Evolutionary conservation across 1,140 invertebrate genomes (phyloP), one percentile per base, ranked within the genome.

Genomic region (Pachyrhynchus sulphureomaculatus): DNA sequence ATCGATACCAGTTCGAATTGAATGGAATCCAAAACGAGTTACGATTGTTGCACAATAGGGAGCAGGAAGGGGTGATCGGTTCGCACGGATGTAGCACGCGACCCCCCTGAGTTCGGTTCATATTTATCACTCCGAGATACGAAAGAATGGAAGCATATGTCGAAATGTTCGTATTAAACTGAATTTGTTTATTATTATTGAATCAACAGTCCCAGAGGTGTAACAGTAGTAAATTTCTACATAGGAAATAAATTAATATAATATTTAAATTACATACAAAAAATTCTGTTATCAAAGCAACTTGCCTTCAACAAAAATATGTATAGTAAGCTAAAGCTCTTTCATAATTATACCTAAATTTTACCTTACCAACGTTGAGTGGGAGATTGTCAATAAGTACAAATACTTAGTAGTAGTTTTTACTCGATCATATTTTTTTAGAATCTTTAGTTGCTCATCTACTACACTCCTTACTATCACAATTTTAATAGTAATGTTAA

Each of bases 61-160:
- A 23, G 39, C 48, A 51, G 55, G 41, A 65, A 60, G 63, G 63
- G 58, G 56, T 52, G 52, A 56, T 44, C 33, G 52, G 42, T 62
- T 62, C 59, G 51, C 59, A 62, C 59, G 59, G 59, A 62, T 62
- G 59, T 62, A 62, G 52, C 59, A 62, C 59, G 62, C 54, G 47
- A 58, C 48, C 55, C 55, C 54, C 56, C 51, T 45, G 20, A 23
- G 51, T 26, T 13, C 37, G 42, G 29, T 55, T 52, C 44, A 24
- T 57, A 65, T 65, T 65, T 65, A 65, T 65, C 63, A 65, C 34
- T 51, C 47, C 15, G 36, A 45, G 23, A 33, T 17, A 15, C 12
- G 47, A n/a, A 32, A 57, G 62, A 34, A 45, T 54, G 37, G 51
- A 45, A 60, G 56, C 63, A 65, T 65, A 65, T 65, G 63, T 65